Conservation (phyloP, 2,113 vertebrate genomes). For the Phalacrocorax aristotelis region DNA sequence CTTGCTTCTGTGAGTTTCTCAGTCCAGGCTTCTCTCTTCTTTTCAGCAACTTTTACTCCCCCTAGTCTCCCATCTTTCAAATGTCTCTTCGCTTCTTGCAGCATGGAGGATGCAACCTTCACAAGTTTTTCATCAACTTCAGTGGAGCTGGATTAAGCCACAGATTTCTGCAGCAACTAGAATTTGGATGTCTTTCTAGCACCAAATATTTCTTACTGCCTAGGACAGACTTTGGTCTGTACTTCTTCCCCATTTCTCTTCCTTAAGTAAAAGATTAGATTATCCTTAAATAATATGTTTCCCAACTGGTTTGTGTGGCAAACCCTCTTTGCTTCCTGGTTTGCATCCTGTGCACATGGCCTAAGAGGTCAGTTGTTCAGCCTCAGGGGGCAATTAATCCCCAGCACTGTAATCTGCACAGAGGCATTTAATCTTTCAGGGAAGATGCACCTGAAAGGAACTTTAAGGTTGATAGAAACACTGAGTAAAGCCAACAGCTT, state of each 20-base stretch:
- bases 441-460: slow-evolving; percentile 58
- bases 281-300: slow-evolving; percentile 32
- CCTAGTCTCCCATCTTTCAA: not conserved
- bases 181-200: not conserved
- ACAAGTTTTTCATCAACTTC: not conserved
- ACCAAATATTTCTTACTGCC: not conserved
- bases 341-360: slow-evolving; percentile 30
- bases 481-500: slow-evolving; percentile 39
- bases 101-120: not conserved
- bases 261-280: not conserved
- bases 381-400: slow-evolving; percentile 59
- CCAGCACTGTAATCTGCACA: slow-evolving; percentile 40
- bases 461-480: slow-evolving; percentile 36
- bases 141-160: not conserved
- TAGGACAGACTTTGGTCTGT: not conserved
- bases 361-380: slow-evolving; percentile 18
- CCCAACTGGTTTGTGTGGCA: slow-evolving; percentile 2
- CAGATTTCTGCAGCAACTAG: not conserved
- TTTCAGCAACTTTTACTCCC: not conserved
- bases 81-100: not conserved
- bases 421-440: slow-evolving; percentile 61
- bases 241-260: not conserved
- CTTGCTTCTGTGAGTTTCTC: not conserved
- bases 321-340: slow-evolving; percentile 16
- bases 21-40: not conserved